Conservation (phyloP, 2,113 vertebrate genomes). For the Hippocampus abdominalis region DNA sequence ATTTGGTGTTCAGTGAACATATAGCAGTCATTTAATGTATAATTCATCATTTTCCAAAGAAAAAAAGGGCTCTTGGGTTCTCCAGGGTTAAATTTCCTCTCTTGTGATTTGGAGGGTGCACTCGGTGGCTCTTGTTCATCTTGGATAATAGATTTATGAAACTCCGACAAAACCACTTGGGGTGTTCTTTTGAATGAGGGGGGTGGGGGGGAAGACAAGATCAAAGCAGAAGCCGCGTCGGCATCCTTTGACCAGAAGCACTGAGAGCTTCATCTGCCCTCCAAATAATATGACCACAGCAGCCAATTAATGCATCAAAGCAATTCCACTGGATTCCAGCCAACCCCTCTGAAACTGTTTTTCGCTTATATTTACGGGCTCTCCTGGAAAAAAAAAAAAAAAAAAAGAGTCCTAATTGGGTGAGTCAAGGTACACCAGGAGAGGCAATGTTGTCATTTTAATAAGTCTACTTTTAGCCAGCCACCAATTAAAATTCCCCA, state of each 20-base stretch:
- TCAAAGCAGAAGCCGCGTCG: not conserved
- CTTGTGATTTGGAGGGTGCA: not conserved
- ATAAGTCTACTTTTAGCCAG: constrained; percentile 15
- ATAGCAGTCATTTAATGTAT: too few species aligned
- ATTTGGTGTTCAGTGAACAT: too few species aligned
- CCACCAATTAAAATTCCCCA: constrained; percentile 15
- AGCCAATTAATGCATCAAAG: constrained; percentile 12
- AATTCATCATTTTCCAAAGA: too few species aligned
- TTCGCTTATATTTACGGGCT: constrained; percentile 1
- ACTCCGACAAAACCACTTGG: not conserved
- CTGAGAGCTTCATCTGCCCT: constrained; percentile 1
- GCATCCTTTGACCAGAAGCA: constrained; percentile 9
- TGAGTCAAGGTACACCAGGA: not conserved
- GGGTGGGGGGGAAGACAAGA: not conserved
- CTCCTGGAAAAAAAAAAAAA: not conserved
- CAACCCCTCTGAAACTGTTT: not conserved
- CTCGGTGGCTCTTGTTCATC: not conserved
- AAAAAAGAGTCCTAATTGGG: not conserved
- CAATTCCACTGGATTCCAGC: constrained; percentile 5
- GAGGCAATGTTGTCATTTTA: constrained; percentile 3
- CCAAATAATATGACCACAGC: constrained; percentile 10
- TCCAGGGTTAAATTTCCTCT: not conserved
- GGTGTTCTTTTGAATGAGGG: not conserved
- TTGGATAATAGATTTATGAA: not conserved
- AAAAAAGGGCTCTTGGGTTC: too few species aligned